Conservation (phyloP, 2,113 vertebrate genomes). For the Nestor notabilis region DNA sequence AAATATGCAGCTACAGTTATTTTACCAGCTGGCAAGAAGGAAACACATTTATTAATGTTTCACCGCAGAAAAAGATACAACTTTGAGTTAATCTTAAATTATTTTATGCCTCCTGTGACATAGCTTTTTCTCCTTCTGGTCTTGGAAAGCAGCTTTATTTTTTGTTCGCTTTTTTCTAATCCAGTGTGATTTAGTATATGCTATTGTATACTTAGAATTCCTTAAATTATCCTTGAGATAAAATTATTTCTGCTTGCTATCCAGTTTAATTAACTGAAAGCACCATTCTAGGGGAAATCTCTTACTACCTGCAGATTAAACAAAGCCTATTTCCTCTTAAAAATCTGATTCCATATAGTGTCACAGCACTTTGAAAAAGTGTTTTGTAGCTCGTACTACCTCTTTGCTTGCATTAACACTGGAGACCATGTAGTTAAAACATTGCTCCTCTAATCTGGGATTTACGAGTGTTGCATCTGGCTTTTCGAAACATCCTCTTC, state of each 20-base stretch:
- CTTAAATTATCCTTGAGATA: background rate
- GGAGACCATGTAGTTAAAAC: background rate
- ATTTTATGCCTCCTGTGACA: background rate
- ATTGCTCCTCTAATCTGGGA: background rate
- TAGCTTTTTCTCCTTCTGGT: background rate
- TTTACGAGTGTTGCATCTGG: background rate
- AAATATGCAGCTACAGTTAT: background rate
- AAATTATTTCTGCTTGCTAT: background rate
- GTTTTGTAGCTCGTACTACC: background rate
- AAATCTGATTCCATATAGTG: background rate
- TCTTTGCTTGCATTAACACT: background rate
- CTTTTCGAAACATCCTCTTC: background rate
- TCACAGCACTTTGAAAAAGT: background rate
- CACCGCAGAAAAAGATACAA: background rate
- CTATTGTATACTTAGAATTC: background rate
- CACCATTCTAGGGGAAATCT: background rate
- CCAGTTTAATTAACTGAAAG: background rate
- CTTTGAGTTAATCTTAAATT: background rate
- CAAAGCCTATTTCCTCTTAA: background rate
- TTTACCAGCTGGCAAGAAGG: background rate
- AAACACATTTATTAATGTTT: background rate
- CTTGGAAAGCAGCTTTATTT: background rate
- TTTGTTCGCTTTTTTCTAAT: background rate
- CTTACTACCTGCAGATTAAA: background rate
- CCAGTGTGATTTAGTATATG: background rate